A percentile compares a stretch with the other conserved stretches of the same genome.
Conservation (phyloP, 2,797 vertebrate species). For the Cynopterus sphinx region DNA sequence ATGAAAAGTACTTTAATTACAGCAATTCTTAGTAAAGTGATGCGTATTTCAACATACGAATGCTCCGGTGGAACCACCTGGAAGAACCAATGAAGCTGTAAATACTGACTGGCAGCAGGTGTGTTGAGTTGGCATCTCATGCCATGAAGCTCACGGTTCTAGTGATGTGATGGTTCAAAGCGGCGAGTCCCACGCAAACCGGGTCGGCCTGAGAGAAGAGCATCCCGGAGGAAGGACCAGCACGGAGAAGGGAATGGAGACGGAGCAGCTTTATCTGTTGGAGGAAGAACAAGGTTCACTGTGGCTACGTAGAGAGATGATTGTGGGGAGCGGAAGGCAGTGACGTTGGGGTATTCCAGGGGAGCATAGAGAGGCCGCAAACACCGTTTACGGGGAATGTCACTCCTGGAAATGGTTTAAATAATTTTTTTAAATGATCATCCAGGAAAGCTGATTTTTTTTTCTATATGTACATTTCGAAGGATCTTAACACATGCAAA, state of each 20-base stretch:
- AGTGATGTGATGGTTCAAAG: neutral
- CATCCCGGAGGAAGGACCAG: neutral
- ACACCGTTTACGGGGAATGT: neutral
- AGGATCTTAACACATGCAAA: neutral
- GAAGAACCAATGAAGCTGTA: neutral
- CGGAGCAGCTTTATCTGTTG: neutral
- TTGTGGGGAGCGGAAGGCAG: neutral
- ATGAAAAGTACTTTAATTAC: neutral
- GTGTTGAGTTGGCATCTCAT: neutral
- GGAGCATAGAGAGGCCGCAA: rapidly evolving
- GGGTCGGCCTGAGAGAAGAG: neutral
- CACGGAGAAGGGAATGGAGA: neutral
- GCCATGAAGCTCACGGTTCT: rapidly evolving
- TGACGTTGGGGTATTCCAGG: rapidly evolving
- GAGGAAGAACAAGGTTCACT: neutral
- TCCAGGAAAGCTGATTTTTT: neutral
- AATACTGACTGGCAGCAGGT: neutral
- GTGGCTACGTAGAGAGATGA: neutral
- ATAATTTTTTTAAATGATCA: neutral
- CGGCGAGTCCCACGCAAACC: neutral
- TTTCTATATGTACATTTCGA: neutral
- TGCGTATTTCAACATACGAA: neutral
- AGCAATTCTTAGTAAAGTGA: neutral
- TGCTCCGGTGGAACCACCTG: rapidly evolving
- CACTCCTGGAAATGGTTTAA: neutral